Conservation (phyloP, 2,797 vertebrate genomes). For the Lepus oiostolus region DNA sequence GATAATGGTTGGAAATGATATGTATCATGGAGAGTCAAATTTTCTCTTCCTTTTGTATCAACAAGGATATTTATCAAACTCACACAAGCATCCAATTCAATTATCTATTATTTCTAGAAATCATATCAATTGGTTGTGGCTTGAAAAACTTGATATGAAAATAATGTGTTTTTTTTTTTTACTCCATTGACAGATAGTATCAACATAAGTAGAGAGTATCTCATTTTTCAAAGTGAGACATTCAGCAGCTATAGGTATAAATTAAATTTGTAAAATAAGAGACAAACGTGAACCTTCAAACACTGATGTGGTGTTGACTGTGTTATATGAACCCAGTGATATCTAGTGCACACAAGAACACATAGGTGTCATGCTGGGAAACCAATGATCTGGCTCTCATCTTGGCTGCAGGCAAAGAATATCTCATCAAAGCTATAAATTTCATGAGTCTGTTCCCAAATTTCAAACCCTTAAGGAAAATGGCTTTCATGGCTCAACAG, state of each 20-base stretch:
- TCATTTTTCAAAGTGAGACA: slow-evolving; percentile 85
- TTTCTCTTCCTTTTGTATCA: neutral
- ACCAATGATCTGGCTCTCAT: slow-evolving; percentile 92
- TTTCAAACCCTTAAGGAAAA: slow-evolving; percentile 94
- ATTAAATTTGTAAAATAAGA: slow-evolving; percentile 90
- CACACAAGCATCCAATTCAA: slow-evolving; percentile 8
- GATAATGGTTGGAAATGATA: neutral
- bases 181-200: neutral
- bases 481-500: slow-evolving; percentile 94
- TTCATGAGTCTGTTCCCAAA: slow-evolving; percentile 91
- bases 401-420: slow-evolving; percentile 92
- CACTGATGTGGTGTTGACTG: slow-evolving; percentile 91
- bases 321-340: slow-evolving; percentile 95
- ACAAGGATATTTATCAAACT: neutral
- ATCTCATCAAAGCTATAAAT: slow-evolving; percentile 95
- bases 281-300: slow-evolving; percentile 91
- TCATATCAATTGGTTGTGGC: neutral
- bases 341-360: slow-evolving; percentile 91
- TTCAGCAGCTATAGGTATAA: slow-evolving; percentile 92
- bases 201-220: neutral
- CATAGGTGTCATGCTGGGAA: slow-evolving; percentile 95
- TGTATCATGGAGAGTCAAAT: neutral
- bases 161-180: slow-evolving; percentile 6
- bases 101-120: slow-evolving; percentile 53
- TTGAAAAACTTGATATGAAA: slow-evolving; percentile 60